Evolutionary conservation across 2,888 invertebrate species (phyloP), one percentile per base, ranked within the genome.

Genomic region (Ophioninae sp.): DNA sequence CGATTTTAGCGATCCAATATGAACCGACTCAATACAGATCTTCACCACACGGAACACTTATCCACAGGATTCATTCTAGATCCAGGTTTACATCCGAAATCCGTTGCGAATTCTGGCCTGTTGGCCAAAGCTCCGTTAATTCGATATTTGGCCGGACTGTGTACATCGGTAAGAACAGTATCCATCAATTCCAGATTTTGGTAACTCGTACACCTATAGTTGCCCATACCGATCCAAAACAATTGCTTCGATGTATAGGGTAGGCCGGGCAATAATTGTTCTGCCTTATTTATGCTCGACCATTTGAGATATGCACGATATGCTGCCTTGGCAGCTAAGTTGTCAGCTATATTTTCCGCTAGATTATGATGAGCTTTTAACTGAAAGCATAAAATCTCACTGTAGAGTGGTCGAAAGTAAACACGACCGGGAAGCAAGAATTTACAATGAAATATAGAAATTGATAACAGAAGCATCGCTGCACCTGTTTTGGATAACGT

Each of bases 201-300:
- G 22, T 68, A 44, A n/a, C 17, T n/a, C 20, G 68, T 17, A 23
- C 68, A 68, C 68, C 44, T 44, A 51, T 8, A 22, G 22, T 23
- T 51, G 0, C 44, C 68, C 1, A 44, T 13, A 8, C 68, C 44
- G 20, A 68, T 68, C 68, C 68, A 68, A n/a, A 68, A 68, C 68
- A 68, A 22, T 68, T 68, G 68, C 51, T 44, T 44, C 10, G 10
- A 2, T 8, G 44, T 44, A 44, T 44, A 44, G 8, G 2, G 9
- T 44, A 44, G 44, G 2, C 44, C 8, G 44, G 44, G 44, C 44
- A 44, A 10, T 44, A 2, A 10, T 10, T 44, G 8, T 10, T 44
- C 44, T 10, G 44, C 44, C 10, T 44, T 10, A 8, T 44, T 44
- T 44, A 0, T 8, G 0, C 8, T 0, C 8, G 44, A 1, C 44